Conservation (phyloP, 2,797 vertebrate species). For the Lithobates pipiens region DNA sequence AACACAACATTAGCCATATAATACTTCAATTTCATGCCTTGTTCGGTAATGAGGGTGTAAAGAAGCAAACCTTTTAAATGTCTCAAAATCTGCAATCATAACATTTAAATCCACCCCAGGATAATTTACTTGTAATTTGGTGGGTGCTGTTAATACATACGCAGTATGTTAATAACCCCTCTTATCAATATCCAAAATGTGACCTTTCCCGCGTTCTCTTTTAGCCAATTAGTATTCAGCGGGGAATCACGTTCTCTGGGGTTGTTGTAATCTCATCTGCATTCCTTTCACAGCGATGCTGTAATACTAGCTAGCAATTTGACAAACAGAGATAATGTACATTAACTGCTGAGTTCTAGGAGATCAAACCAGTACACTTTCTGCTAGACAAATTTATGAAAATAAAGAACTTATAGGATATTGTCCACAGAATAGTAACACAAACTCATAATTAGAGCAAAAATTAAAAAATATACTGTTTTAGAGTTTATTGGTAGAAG, state of each 20-base stretch:
- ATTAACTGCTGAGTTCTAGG: slow-evolving; percentile 23
- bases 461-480: background rate
- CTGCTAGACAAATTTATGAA: background rate
- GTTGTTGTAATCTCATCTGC: slow-evolving; percentile 12
- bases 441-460: background rate
- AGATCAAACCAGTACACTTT: background rate
- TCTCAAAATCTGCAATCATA: slow-evolving; percentile 22
- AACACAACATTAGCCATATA: slow-evolving; percentile 31
- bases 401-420: background rate
- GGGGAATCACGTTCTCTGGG: slow-evolving; percentile 19
- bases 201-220: slow-evolving; percentile 26
- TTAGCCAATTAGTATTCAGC: slow-evolving; percentile 39
- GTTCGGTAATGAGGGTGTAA: slow-evolving; percentile 27
- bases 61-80: slow-evolving; percentile 24
- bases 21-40: slow-evolving; percentile 33
- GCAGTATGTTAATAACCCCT: slow-evolving; percentile 35
- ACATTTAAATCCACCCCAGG: slow-evolving; percentile 43
- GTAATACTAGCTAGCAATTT: slow-evolving; percentile 47
- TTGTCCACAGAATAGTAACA: background rate
- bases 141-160: slow-evolving; percentile 35
- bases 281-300: slow-evolving; percentile 19
- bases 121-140: slow-evolving; percentile 42
- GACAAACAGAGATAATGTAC: slow-evolving; percentile 49
- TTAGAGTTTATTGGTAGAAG: background rate
- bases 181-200: slow-evolving; percentile 47